A percentile compares a stretch with the other conserved stretches of the same genome.
These are phyloP conservation scores for Enteromius fasciolatus DNA, from an alignment of 2,797 vertebrate species.

Conservation along the genomic window DNA sequence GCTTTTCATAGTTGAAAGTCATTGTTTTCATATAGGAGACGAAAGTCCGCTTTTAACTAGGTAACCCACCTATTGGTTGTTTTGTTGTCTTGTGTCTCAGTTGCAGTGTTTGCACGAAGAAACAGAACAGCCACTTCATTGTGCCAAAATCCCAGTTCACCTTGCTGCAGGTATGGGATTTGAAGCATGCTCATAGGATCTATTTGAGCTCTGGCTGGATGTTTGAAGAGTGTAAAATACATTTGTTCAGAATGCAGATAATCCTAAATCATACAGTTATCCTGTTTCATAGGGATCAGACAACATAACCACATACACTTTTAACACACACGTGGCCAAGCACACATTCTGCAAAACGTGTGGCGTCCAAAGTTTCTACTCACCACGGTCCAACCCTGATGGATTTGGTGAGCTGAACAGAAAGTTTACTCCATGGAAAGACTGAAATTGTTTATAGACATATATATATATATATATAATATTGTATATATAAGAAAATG, in stretches of 20 bases:
- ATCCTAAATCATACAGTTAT: neutral
- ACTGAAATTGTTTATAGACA: neutral
- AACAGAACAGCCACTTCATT: constrained; percentile 95
- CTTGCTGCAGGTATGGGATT: constrained; percentile 84
- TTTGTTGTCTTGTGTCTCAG: constrained; percentile 66
- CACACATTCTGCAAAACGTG: constrained; percentile 96
- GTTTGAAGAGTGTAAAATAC: neutral
- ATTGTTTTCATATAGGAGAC: neutral
- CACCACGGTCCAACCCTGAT: constrained; percentile 91
- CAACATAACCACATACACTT: constrained; percentile 89
- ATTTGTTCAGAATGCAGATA: neutral
- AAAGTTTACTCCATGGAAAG: neutral
- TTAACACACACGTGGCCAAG: constrained; percentile 89
- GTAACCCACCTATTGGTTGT: neutral
- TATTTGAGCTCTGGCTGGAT: neutral
- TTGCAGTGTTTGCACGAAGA: constrained; percentile 96
- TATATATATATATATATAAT: no score
- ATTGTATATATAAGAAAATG: no score
- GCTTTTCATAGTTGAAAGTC: neutral
- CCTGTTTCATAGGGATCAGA: constrained; percentile 81
- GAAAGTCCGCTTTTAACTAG: neutral
- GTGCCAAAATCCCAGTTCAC: constrained; percentile 87
- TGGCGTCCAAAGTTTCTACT: constrained; percentile 97
- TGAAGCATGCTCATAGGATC: neutral
- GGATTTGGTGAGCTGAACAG: constrained; percentile 83